Evolutionary conservation across 2,113 vertebrate species (phyloP).

Genomic region (Megaptera novaeangliae): DNA sequence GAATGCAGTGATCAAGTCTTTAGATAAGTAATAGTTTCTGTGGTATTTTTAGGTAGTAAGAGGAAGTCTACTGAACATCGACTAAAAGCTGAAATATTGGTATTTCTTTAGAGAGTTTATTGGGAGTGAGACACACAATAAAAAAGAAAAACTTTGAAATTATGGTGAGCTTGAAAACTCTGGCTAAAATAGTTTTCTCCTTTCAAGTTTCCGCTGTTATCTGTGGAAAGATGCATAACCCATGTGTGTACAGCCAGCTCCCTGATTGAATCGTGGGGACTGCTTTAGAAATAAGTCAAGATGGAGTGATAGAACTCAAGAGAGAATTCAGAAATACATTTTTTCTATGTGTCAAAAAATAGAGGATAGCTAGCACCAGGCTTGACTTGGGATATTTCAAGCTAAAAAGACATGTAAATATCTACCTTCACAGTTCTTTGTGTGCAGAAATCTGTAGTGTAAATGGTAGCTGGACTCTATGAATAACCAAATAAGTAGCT

Average conservation of each 20-base stretch:
- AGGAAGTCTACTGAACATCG: not conserved
- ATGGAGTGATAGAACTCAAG: not conserved
- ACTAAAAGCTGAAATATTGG: not conserved
- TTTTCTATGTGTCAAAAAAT: not conserved
- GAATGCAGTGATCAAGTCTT: not conserved
- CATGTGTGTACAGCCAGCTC: not conserved
- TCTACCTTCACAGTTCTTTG: not conserved
- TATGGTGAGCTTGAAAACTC: not conserved
- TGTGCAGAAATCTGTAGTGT: not conserved
- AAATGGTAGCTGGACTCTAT: not conserved
- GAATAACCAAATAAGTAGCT: not conserved
- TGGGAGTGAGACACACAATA: not conserved
- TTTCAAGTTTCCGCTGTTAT: not conserved
- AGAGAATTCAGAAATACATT: not conserved
- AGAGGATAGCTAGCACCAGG: not conserved
- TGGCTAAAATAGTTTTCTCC: not conserved
- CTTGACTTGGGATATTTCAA: not conserved
- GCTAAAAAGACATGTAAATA: not conserved
- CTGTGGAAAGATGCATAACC: not conserved
- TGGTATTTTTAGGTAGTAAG: not conserved
- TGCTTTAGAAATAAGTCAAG: no score
- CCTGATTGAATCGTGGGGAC: not conserved
- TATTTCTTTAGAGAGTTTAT: not conserved
- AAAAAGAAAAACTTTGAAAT: not conserved
- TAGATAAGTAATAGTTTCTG: not conserved